Conservation (phyloP, 1,140 invertebrate species). For the Parasteatoda tepidariorum region DNA sequence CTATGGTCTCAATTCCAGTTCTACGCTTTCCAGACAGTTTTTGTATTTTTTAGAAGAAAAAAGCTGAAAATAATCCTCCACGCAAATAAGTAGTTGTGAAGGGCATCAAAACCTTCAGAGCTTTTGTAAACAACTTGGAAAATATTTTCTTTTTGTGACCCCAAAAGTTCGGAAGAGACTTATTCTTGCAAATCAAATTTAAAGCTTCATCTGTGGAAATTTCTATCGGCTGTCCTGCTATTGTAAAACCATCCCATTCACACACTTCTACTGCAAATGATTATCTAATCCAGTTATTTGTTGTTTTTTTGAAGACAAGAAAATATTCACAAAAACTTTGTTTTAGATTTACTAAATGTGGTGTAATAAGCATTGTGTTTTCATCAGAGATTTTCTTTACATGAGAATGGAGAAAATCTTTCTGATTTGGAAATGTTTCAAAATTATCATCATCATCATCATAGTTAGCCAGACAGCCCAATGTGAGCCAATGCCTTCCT, state of each 20-base stretch:
- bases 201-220: neutral
- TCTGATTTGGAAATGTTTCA: neutral
- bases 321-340: too few relatives aligned
- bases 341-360: neutral
- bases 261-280: neutral
- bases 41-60: neutral
- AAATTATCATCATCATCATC: too few relatives aligned
- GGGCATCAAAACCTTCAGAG: neutral
- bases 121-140: neutral
- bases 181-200: neutral
- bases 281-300: neutral
- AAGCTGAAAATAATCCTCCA: neutral
- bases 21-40: neutral
- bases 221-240: neutral
- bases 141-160: neutral
- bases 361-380: neutral
- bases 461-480: too few relatives aligned
- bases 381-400: too few relatives aligned
- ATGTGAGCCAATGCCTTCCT: too few relatives aligned
- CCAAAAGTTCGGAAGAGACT: neutral
- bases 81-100: neutral
- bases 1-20: neutral
- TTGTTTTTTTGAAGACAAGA: neutral
- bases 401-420: neutral
- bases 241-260: neutral